Evolutionary conservation across 2,113 vertebrate genomes (phyloP), one percentile per base, ranked within the genome.

Genomic region (Tachycineta bicolor): DNA sequence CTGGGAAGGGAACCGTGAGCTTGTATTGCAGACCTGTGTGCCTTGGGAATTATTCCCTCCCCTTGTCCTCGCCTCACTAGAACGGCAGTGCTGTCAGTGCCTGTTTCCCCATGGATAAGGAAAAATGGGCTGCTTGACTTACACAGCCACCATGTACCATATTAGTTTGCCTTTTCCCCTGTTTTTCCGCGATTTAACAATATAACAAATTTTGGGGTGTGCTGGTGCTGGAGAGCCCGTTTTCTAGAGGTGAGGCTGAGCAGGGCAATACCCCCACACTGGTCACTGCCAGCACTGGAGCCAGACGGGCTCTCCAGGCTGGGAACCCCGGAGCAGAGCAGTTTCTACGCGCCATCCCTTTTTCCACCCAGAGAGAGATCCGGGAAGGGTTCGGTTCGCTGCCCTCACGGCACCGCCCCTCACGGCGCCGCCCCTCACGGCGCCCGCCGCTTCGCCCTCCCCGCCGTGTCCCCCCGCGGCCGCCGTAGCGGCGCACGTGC

Each of bases 1-100:
- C 9, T 10, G 29, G 43, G 52, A 24, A 37, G 16, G 16, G n/a
- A 17, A 23, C 14, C 33, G 2, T 0, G 41, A 11, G 65, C 47
- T 58, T 4, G 9, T 2, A 6, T 3, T 10, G 21, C 47, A 23
- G 50, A 5, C 5, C 52, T 1, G 12, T 1, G 31, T 7, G 24
- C 9, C 14, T 0, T 0, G 7, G 0, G 5, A 24, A 1, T 12
- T 2, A 0, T 4, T 33, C 25, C 37, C 8, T 24, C 4, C 4
- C 1, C 24, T 28, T 2, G 43, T 7, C 37, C 79, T 20, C 10
- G 0, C 18, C 58, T 15, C 70, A 0, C 50, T 0, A 67, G 3
- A 28, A 9, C 80, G 5, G 34, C 46, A 7, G 4, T 1, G 59
- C 56, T 26, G 25, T 1, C 5, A 49, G 31, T 0, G 9, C 15